phyloP scores from a whole-genome alignment of 2,888 invertebrate genomes.

The Auanema sp. region DNA sequence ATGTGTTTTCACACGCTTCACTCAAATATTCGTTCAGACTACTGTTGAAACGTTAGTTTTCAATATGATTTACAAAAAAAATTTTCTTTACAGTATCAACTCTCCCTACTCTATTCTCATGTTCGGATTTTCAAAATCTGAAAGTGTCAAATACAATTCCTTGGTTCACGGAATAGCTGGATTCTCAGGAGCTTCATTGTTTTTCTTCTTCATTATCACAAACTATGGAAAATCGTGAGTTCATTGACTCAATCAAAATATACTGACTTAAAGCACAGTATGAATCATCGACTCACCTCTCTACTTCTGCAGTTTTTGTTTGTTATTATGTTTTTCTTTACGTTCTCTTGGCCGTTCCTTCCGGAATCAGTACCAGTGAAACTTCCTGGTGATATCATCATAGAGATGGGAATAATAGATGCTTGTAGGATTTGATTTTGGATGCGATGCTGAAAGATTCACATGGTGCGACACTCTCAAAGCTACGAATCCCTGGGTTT shows the following conservation, averaged over 20 bases:
- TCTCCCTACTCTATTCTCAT: constrained; percentile 44
- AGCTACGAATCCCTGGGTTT: constrained; percentile 19
- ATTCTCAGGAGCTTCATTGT: constrained; percentile 25
- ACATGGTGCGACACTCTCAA: constrained; percentile 27
- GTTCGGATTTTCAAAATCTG: constrained; percentile 34
- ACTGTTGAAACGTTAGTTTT: constrained; percentile 24
- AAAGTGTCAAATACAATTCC: constrained; percentile 30
- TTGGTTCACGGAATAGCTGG: constrained; percentile 29
- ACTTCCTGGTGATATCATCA: no score
- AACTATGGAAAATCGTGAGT: constrained; percentile 23
- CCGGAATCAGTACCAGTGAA: no score
- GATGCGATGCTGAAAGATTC: constrained; percentile 31
- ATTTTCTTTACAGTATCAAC: constrained; percentile 25
- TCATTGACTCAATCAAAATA: background rate
- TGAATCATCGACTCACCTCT: no score
- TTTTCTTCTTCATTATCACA: constrained; percentile 33
- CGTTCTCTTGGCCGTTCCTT: background rate
- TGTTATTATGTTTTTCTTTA: background rate
- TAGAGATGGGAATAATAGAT: background rate
- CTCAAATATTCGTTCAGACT: constrained; percentile 35
- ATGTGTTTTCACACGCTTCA: constrained; percentile 34
- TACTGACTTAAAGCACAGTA: background rate
- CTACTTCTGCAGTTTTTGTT: no score
- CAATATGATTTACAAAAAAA: background rate
- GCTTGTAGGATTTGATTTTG: background rate